phyloP scores from a whole-genome alignment of 1,140 invertebrate genomes.

The Drosophila setifemur region DNA sequence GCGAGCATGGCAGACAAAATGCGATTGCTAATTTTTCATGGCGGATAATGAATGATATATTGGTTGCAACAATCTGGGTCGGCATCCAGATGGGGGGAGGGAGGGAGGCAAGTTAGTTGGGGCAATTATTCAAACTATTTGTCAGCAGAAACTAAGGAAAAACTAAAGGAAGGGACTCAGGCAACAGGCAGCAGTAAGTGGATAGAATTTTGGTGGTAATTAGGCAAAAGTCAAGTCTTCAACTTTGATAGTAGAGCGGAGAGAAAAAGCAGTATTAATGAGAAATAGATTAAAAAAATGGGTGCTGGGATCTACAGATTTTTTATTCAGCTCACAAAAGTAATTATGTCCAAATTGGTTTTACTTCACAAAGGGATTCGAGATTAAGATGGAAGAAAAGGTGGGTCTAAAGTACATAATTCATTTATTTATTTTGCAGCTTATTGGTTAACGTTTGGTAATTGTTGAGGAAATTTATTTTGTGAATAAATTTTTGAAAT shows the following conservation, averaged over 20 bases:
- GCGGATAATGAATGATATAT: conserved; percentile 79
- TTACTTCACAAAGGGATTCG: too few relatives aligned
- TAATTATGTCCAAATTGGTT: too few relatives aligned
- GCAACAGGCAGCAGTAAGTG: conserved; percentile 8
- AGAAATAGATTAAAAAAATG: not conserved
- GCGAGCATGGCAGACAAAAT: conserved; percentile 64
- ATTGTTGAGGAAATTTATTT: too few relatives aligned
- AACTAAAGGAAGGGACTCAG: not conserved
- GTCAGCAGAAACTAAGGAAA: conserved; percentile 35
- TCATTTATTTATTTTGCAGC: too few relatives aligned
- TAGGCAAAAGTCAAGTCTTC: conserved; percentile 53
- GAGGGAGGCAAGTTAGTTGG: conserved; percentile 26
- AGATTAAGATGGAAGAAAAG: too few relatives aligned
- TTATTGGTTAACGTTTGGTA: too few relatives aligned
- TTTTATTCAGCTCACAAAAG: too few relatives aligned
- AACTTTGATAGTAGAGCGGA: conserved; percentile 19
- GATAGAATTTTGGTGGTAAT: conserved; percentile 44
- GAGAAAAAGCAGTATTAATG: conserved; percentile 12
- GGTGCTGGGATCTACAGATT: too few relatives aligned
- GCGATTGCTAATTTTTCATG: conserved; percentile 79
- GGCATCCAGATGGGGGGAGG: conserved; percentile 1
- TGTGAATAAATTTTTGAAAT: too few relatives aligned
- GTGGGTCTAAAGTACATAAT: too few relatives aligned
- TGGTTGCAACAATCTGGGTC: conserved; percentile 54
- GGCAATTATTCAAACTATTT: conserved; percentile 78